A percentile compares a stretch with the other conserved stretches of the same genome.
phyloP scores from a whole-genome alignment of 2,888 invertebrate genomes.

The Globia sparganii region DNA sequence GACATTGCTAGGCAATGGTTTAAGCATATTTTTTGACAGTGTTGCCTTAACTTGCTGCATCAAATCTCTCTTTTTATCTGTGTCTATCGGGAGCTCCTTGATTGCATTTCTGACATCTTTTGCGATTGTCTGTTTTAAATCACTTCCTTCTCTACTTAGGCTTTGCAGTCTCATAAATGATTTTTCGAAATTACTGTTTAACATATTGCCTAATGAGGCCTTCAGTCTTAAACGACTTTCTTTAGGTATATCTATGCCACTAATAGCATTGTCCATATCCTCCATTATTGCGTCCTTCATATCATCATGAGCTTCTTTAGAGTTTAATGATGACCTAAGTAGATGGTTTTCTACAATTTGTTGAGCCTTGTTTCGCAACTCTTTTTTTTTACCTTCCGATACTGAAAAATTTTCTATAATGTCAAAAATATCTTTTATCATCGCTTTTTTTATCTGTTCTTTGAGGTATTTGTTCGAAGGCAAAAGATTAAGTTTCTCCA shows the following conservation, averaged over 20 bases:
- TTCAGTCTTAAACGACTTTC: conserved; percentile 24
- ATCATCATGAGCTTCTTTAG: conserved; percentile 10
- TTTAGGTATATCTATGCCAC: neutral
- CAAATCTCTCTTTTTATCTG: conserved; percentile 4
- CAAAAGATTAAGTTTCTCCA: conserved; percentile 24
- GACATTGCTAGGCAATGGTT: conserved; percentile 24
- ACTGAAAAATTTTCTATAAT: conserved; percentile 20
- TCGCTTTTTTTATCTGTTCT: conserved; percentile 13
- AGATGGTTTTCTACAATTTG: conserved; percentile 6
- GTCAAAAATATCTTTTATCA: conserved; percentile 16
- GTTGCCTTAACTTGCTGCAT: conserved; percentile 18
- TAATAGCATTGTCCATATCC: conserved; percentile 5
- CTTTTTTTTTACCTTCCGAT: conserved; percentile 1
- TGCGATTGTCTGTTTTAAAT: conserved; percentile 24
- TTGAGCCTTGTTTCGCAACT: neutral
- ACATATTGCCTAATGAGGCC: neutral
- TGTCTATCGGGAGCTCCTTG: conserved; percentile 17
- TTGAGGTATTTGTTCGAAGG: conserved; percentile 8
- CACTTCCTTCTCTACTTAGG: neutral
- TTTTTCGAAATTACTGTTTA: conserved; percentile 15
- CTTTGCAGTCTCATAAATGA: conserved; percentile 1
- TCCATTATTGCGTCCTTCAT: conserved; percentile 8
- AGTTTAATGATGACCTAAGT: neutral
- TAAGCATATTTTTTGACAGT: conserved; percentile 32
- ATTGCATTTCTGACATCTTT: conserved; percentile 24